These are phyloP conservation scores for Dolichallabes microphthalmus DNA, from an alignment of 2,113 vertebrate species.

Conservation along the genomic window DNA sequence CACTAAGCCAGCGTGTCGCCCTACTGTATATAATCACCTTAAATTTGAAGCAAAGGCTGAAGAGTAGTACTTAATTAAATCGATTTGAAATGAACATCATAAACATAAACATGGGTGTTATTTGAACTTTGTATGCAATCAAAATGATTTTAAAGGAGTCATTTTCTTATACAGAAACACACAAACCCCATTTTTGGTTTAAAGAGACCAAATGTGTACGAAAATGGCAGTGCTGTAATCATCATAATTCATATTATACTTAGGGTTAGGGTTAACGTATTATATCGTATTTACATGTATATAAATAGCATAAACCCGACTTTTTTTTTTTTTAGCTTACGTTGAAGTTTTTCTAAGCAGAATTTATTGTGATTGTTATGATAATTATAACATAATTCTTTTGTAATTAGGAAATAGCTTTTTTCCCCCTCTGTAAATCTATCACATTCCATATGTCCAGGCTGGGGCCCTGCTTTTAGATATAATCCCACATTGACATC, in stretches of 20 bases:
- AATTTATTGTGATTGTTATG: background rate
- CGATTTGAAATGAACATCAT: too few relatives aligned
- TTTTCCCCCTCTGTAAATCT: background rate
- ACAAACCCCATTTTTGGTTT: too few relatives aligned
- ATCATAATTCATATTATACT: too few relatives aligned
- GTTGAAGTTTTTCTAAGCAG: background rate
- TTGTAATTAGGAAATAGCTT: background rate
- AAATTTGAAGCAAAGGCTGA: background rate
- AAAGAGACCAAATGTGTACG: too few relatives aligned
- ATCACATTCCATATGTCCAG: background rate
- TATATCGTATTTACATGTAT: background rate
- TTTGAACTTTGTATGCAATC: too few relatives aligned
- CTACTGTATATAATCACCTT: background rate
- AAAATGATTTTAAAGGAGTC: too few relatives aligned
- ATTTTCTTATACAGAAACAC: too few relatives aligned
- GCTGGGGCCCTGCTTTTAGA: background rate
- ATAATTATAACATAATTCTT: background rate
- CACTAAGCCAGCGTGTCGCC: too few relatives aligned
- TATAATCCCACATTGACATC: background rate
- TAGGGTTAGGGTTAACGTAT: too few relatives aligned
- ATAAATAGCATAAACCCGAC: background rate
- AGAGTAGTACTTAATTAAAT: background rate
- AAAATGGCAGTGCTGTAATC: too few relatives aligned
- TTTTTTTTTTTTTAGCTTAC: background rate
- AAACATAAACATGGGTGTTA: background rate